These are phyloP conservation scores for Sepiola atlantica DNA, from an alignment of 2,888 invertebrate genomes.

Conservation along the genomic window DNA sequence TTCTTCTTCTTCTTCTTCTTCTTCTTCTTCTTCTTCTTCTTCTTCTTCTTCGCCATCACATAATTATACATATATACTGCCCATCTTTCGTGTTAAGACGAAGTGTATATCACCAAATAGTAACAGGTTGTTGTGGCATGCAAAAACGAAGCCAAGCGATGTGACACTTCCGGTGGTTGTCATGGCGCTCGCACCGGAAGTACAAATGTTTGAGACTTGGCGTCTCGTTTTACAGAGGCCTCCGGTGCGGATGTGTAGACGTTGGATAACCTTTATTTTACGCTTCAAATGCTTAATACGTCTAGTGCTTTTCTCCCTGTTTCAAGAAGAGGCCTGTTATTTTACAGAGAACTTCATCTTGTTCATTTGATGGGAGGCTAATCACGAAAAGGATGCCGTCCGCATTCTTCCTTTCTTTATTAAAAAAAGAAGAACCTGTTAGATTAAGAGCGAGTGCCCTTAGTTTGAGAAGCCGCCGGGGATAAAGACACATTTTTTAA, in stretches of 20 bases:
- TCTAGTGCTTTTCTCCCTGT: background rate
- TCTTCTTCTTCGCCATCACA: too few relatives aligned
- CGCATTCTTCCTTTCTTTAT: too few relatives aligned
- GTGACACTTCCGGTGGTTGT: constrained; percentile 6
- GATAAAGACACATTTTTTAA: too few relatives aligned
- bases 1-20: too few relatives aligned
- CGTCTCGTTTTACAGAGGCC: background rate
- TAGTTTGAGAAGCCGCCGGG: too few relatives aligned
- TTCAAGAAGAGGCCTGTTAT: background rate
- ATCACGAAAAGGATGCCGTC: too few relatives aligned
- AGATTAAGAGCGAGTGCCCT: too few relatives aligned
- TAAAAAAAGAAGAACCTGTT: too few relatives aligned
- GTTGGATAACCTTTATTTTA: background rate
- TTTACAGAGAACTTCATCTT: background rate
- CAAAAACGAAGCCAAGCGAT: background rate
- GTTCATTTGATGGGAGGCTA: too few relatives aligned
- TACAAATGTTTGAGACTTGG: background rate
- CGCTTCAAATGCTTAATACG: background rate
- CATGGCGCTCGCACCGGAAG: constrained; percentile 32
- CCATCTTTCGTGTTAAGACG: background rate
- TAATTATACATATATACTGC: background rate
- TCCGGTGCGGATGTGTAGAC: background rate
- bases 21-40: too few relatives aligned
- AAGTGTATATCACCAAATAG: background rate
- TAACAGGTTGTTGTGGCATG: background rate